These are phyloP conservation scores for Apamea anceps DNA, from an alignment of 2,888 invertebrate genomes.

Conservation along the genomic window DNA sequence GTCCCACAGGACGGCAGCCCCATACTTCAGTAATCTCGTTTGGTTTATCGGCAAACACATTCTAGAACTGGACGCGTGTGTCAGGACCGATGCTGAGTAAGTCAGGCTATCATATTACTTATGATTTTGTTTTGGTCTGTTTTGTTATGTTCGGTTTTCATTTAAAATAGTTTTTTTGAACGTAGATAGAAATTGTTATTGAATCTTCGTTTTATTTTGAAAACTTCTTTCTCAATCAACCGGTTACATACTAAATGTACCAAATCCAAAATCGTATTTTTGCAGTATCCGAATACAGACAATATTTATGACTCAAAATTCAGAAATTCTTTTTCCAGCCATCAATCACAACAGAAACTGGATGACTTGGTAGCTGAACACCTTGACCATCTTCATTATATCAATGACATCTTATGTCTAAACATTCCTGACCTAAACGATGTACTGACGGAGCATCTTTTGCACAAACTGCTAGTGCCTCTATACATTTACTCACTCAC, in stretches of 20 bases:
- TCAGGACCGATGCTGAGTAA: slow-evolving; percentile 98
- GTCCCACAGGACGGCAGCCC: slow-evolving; percentile 95
- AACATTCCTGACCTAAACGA: slow-evolving; percentile 98
- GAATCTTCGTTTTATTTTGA: slow-evolving; percentile 9
- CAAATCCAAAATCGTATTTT: slow-evolving; percentile 57
- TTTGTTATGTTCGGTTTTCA: slow-evolving; percentile 60
- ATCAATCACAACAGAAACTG: slow-evolving; percentile 96
- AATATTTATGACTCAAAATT: slow-evolving; percentile 57
- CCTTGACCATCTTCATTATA: slow-evolving; percentile 98
- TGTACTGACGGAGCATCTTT: slow-evolving; percentile 97
- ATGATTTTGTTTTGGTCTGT: slow-evolving; percentile 59
- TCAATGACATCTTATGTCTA: slow-evolving; percentile 98
- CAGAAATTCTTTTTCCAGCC: slow-evolving; percentile 90
- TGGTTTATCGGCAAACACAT: slow-evolving; percentile 99
- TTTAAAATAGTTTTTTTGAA: neutral
- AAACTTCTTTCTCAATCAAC: neutral
- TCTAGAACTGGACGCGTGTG: slow-evolving; percentile 98
- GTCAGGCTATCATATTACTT: slow-evolving; percentile 77
- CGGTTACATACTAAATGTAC: slow-evolving; percentile 59
- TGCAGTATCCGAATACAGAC: slow-evolving; percentile 43
- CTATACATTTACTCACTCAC: slow-evolving; percentile 97
- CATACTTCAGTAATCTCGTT: slow-evolving; percentile 99
- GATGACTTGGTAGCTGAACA: slow-evolving; percentile 99
- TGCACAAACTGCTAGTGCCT: slow-evolving; percentile 97
- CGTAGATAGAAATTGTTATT: neutral